These are phyloP conservation scores for Scrobipalpa costella DNA, from an alignment of 2,888 invertebrate genomes.

Conservation along the genomic window DNA sequence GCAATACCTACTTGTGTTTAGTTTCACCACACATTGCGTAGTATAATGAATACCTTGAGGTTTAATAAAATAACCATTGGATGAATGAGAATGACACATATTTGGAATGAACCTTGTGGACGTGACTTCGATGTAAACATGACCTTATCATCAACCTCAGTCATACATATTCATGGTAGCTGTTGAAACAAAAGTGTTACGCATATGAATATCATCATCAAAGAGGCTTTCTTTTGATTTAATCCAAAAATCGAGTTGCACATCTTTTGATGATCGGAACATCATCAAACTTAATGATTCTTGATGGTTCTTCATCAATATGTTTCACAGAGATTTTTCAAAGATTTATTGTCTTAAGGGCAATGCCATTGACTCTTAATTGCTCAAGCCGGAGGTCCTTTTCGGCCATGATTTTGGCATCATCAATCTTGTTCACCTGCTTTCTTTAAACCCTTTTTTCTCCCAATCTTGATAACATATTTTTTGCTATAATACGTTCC, in stretches of 20 bases:
- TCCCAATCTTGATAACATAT: not conserved
- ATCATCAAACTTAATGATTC: not conserved
- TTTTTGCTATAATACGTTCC: not conserved
- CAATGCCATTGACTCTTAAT: conserved; percentile 11
- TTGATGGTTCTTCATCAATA: not conserved
- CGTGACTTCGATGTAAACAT: conserved; percentile 23
- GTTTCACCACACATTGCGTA: conserved; percentile 50
- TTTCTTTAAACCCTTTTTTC: conserved; percentile 9
- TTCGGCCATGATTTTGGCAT: not conserved
- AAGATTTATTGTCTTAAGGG: conserved; percentile 3
- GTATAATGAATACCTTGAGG: conserved; percentile 23
- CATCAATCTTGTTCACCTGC: conserved; percentile 5
- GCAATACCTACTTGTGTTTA: conserved; percentile 1
- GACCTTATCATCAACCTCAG: conserved; percentile 19
- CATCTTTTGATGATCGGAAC: not conserved
- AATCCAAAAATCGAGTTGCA: not conserved
- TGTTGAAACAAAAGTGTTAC: conserved; percentile 17
- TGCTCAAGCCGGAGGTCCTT: not conserved
- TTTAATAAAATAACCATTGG: conserved; percentile 32
- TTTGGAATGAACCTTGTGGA: conserved; percentile 13
- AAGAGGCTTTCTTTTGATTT: not conserved
- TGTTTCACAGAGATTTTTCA: not conserved
- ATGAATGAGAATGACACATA: conserved; percentile 41
- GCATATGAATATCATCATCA: not conserved
- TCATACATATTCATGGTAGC: not conserved